These are phyloP conservation scores for Coturnix japonica DNA, from an alignment of 2,113 vertebrate species.

Conservation along the genomic window DNA sequence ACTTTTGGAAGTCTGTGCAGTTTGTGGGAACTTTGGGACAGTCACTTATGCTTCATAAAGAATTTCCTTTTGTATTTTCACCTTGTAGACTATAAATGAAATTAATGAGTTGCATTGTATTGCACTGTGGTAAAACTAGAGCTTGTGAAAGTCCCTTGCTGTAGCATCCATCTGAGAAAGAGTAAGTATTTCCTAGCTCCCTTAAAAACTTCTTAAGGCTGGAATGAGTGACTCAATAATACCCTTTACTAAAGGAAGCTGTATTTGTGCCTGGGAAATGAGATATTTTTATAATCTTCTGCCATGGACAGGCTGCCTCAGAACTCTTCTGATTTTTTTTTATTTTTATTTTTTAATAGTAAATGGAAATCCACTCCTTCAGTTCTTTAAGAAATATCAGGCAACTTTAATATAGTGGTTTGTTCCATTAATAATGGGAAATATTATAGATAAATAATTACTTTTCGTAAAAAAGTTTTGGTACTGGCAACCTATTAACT, in stretches of 20 bases:
- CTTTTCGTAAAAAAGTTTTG: constrained; percentile 5
- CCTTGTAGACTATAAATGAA: neutral
- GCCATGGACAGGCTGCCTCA: neutral
- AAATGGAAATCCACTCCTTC: neutral
- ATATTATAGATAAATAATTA: neutral
- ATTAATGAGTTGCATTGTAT: neutral
- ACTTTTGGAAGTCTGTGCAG: neutral
- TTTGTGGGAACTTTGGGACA: neutral
- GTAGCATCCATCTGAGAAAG: neutral
- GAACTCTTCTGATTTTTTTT: neutral
- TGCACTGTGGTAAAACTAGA: neutral
- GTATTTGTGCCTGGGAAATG: neutral
- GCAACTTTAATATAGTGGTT: neutral
- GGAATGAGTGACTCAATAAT: neutral
- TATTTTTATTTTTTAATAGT: too few relatives aligned
- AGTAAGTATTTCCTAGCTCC: neutral
- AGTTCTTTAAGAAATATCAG: neutral
- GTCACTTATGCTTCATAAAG: neutral
- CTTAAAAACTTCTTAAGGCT: neutral
- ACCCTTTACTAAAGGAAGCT: neutral
- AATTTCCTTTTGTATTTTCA: neutral
- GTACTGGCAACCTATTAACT: neutral
- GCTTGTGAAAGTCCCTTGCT: neutral
- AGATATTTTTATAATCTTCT: neutral
- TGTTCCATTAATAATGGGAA: neutral